Evolutionary conservation across 2,113 vertebrate genomes (phyloP), one percentile per base, ranked within the genome.

Genomic region (Athene cunicularia): DNA sequence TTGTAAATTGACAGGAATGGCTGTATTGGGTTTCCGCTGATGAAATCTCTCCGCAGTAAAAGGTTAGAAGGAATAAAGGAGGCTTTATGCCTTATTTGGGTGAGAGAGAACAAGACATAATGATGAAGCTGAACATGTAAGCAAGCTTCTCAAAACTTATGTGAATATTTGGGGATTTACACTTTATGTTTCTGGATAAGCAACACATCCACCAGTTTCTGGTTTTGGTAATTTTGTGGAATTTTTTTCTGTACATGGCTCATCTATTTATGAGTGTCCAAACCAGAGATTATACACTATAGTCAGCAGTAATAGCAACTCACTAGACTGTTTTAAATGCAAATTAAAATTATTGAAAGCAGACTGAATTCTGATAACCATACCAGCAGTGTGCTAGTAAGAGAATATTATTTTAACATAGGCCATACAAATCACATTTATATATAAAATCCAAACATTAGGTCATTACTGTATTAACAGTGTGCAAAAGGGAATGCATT

Each of bases 1-100:
- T 88, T 90, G 74, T 52, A 83, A 95, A 91, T 88, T 73, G 91
- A 67, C 77, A 80, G 90, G 66, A 92, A 93, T 67, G 77, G 74
- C 73, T 66, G 76, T 96, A 93, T 95, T 91, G 45, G 66, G 49
- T 96, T 97, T 96, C 95, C 1, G 3, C 70, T 76, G 90, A 92
- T 95, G 92, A 72, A 93, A 95, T 97, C 94, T 92, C 41, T 88
- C 49, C 55, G 32, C n/a, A 45, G 77, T 66, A 73, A 68, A 92
- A 67, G 15, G 20, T 75, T 73, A 21, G 66, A 32, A 49, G 41
- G 84, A 90, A 93, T 92, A 96, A 97, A 96, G 50, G 80, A 89
- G 70, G 53, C 93, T 94, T 97, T 97, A 76, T 96, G 70, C 66
- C 59, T 58, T 87, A 30, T 66, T 80, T 72, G 47, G 28, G 43